Evolutionary conservation across 2,888 invertebrate genomes (phyloP), one percentile per base, ranked within the genome.

Genomic region (Dioctria rufipes): DNA sequence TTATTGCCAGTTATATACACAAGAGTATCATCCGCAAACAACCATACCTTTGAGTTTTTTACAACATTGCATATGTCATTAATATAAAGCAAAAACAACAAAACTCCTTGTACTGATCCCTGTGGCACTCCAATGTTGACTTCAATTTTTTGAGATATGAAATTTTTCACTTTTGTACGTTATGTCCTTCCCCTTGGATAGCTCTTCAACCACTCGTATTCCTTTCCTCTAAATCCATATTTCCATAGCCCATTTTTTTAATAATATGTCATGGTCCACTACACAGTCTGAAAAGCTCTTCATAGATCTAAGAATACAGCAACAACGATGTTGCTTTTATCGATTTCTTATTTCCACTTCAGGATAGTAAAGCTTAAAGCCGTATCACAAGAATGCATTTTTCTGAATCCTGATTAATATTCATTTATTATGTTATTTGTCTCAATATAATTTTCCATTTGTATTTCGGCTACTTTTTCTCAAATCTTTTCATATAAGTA

Each of bases 281-380:
- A n/a, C n/a, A n/a, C 49, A 5, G 49, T 46, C 49, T 46, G 1
- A 87, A 90, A 95, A 75, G 93, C 92, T 84, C 5, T n/a, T 46
- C 9, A 2, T 2, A 25, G 25, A 25, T 25, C 25, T 25, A 25
- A 1, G 25, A 25, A 25, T 25, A 25, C 25, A 25, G 25, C 25
- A 25, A 25, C 25, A 25, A 25, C 25, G 25, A 25, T 25, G 25
- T 25, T 25, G 25, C 25, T 1, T 25, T 25, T 2, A 25, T 25
- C 25, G 25, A 25, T 25, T 25, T 25, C 25, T 25, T 25, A 25
- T 25, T 25, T 25, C 25, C 25, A 25, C 25, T 25, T 25, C 25
- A 1, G 25, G 25, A 25, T 25, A 25, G 1, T 25, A 25, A 25
- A 25, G 25, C 2, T 25, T 25, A 25, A 25, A 25, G 25, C 25